phyloP scores from a whole-genome alignment of 2,888 invertebrate species.

The Metellina segmentata region DNA sequence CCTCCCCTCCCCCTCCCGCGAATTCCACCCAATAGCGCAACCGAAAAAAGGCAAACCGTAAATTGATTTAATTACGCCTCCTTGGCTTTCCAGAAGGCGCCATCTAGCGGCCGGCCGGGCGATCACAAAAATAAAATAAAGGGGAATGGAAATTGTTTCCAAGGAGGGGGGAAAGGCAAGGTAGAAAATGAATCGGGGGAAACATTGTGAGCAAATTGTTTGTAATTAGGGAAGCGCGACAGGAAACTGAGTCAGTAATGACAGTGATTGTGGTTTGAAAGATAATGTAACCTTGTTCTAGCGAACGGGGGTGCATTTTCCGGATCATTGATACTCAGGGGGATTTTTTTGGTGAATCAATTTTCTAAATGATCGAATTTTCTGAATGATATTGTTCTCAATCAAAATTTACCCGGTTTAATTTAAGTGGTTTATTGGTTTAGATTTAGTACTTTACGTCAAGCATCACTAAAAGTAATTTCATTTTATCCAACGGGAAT shows the following conservation, averaged over 20 bases:
- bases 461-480: too few species aligned
- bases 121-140: slow-evolving; percentile 3
- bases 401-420: too few species aligned
- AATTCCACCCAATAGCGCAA: too few species aligned
- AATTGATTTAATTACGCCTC: slow-evolving; percentile 53
- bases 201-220: slow-evolving; percentile 40
- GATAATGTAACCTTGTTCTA: slow-evolving; percentile 27
- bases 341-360: too few species aligned
- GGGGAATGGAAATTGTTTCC: too few species aligned
- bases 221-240: slow-evolving; percentile 42
- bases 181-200: slow-evolving; percentile 49
- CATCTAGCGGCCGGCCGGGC: slow-evolving; percentile 28
- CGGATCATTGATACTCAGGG: too few species aligned
- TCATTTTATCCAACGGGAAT: too few species aligned
- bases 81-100: slow-evolving; percentile 33
- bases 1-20: too few species aligned
- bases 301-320: not conserved
- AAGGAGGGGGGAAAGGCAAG: not conserved
- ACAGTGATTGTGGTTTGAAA: slow-evolving; percentile 49
- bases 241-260: slow-evolving; percentile 19
- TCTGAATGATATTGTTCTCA: too few species aligned
- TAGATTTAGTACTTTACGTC: too few species aligned
- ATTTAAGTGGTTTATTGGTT: too few species aligned
- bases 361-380: too few species aligned
- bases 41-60: not conserved